Conservation (phyloP, 2,888 invertebrate species). For the Magallana nippona region DNA sequence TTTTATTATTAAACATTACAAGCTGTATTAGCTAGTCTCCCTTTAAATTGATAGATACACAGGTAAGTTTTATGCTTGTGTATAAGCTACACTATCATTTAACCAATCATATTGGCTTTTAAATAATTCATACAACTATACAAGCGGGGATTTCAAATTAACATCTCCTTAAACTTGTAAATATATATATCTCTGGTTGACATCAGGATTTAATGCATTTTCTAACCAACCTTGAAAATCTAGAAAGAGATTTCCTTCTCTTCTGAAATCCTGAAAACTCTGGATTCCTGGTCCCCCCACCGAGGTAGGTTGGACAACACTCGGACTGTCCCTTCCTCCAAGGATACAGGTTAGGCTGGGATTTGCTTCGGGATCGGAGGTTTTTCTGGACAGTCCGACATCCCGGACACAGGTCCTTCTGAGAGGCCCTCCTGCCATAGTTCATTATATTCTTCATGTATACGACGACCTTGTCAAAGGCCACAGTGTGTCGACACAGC, state of each 20-base stretch:
- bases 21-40: too few species aligned
- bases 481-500: not conserved
- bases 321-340: constrained; percentile 3
- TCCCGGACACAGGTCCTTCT: constrained; percentile 4
- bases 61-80: too few species aligned
- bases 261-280: not conserved
- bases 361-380: constrained; percentile 4
- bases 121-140: too few species aligned
- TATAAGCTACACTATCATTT: too few species aligned
- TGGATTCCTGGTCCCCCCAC: not conserved
- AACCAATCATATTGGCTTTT: too few species aligned
- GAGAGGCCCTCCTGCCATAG: constrained; percentile 12
- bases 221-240: constrained; percentile 12
- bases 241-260: constrained; percentile 5
- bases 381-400: not conserved
- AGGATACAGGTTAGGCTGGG: not conserved
- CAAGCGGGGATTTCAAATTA: too few species aligned
- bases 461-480: too few species aligned
- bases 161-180: too few species aligned
- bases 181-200: too few species aligned
- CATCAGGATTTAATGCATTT: too few species aligned
- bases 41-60: too few species aligned
- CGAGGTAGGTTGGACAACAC: not conserved
- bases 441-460: constrained; percentile 12
- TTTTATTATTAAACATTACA: too few species aligned